Evolutionary conservation across 2,888 invertebrate genomes (phyloP).

Genomic region (Sphinx pinastri): DNA sequence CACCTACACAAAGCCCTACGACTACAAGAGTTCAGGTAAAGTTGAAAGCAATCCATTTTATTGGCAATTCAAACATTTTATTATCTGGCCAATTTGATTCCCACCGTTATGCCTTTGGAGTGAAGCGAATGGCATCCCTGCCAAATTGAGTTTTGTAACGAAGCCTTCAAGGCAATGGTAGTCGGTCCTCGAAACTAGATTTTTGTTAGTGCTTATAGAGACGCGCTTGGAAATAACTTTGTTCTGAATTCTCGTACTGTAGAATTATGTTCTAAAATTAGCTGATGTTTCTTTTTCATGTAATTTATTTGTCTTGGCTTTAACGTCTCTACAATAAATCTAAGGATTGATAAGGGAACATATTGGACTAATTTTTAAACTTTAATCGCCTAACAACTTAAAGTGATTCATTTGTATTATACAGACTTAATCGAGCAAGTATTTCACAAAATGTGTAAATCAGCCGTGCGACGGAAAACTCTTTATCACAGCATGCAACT

Average conservation of each 20-base stretch:
- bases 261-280: neutral
- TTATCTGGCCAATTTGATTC: constrained; percentile 49
- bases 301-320: neutral
- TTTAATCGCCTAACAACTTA: no score
- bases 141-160: constrained; percentile 60
- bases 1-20: constrained; percentile 70
- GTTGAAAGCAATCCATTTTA: constrained; percentile 32
- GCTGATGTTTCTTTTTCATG: neutral
- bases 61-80: constrained; percentile 38
- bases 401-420: no score
- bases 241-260: constrained; percentile 31
- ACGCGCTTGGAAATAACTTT: constrained; percentile 42
- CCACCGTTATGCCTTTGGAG: constrained; percentile 51
- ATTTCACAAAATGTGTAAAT: no score
- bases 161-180: constrained; percentile 52
- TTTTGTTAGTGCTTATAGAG: constrained; percentile 41
- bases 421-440: no score
- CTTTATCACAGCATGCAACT: no score
- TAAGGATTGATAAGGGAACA: neutral
- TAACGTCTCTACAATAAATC: no score
- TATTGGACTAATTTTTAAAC: no score
- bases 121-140: constrained; percentile 48
- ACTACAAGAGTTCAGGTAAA: constrained; percentile 74
- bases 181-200: constrained; percentile 48
- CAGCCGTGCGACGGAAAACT: no score